Evolutionary conservation across 2,113 vertebrate genomes (phyloP).

Genomic region (Mus spicilegus): DNA sequence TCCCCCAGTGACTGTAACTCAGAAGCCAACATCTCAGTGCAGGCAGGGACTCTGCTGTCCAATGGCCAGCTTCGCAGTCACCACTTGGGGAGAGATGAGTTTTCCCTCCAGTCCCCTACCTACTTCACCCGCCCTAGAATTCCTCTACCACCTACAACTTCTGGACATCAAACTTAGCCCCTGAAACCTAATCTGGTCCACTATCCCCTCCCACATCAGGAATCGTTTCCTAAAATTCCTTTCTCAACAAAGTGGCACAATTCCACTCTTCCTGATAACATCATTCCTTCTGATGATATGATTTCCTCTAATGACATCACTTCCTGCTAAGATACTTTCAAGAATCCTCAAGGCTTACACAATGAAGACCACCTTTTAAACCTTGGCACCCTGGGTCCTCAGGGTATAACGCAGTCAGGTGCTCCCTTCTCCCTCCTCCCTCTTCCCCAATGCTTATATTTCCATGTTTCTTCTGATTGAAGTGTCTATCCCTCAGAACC

Average conservation of each 20-base stretch:
- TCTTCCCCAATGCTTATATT: fast-evolving
- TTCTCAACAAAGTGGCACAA: neutral
- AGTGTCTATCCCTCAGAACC: neutral
- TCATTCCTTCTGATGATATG: neutral
- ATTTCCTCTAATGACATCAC: neutral
- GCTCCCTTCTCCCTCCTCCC: neutral
- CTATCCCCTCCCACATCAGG: neutral
- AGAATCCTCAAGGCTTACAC: neutral
- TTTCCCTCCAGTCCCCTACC: neutral
- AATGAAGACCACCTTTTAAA: neutral
- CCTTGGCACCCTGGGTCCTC: neutral
- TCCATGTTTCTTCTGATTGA: neutral
- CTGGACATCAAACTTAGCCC: neutral
- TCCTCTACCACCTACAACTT: neutral
- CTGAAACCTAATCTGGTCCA: neutral
- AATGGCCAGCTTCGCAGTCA: neutral
- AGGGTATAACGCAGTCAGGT: no score
- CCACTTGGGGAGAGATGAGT: neutral
- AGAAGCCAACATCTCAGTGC: neutral
- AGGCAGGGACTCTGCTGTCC: neutral
- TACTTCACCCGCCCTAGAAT: neutral
- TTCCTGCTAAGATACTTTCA: neutral
- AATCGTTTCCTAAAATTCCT: neutral
- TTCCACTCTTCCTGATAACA: neutral
- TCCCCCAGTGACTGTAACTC: neutral